A percentile compares a stretch with the other conserved stretches of the same genome.
Evolutionary conservation across 2,888 invertebrate species (phyloP).

Genomic region (Geotrupes spiniger): DNA sequence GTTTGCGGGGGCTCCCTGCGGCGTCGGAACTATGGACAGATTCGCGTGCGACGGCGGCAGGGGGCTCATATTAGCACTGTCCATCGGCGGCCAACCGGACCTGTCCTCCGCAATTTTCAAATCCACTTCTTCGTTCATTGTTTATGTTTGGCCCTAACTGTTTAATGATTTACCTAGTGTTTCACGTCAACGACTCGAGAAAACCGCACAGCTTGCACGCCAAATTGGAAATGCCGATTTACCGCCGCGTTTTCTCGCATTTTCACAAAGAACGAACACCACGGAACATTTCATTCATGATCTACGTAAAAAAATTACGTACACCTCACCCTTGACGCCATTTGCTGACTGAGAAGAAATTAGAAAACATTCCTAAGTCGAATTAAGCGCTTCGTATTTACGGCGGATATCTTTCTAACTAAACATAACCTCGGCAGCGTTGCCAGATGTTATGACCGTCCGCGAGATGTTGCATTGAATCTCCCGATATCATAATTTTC

Average conservation of each 20-base stretch:
- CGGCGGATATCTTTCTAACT: slow-evolving; percentile 25
- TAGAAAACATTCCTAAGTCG: slow-evolving; percentile 31
- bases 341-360: slow-evolving; percentile 51
- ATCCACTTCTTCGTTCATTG: slow-evolving; percentile 49
- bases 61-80: slow-evolving; percentile 38
- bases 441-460: no score
- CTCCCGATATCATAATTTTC: no score
- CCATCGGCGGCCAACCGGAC: slow-evolving; percentile 45
- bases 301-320: slow-evolving; percentile 45
- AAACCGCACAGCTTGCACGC: slow-evolving; percentile 14
- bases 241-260: slow-evolving; percentile 16
- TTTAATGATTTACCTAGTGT: slow-evolving; percentile 23
- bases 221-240: slow-evolving; percentile 12
- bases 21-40: slow-evolving; percentile 58
- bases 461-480: no score
- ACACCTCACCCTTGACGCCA: slow-evolving; percentile 51
- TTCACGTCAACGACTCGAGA: slow-evolving; percentile 13
- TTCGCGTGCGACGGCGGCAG: slow-evolving; percentile 40
- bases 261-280: slow-evolving; percentile 30
- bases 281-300: slow-evolving; percentile 47
- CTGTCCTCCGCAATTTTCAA: slow-evolving; percentile 42
- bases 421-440: slow-evolving; percentile 8
- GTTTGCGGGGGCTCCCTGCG: slow-evolving; percentile 56
- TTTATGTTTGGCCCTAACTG: slow-evolving; percentile 30
- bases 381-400: slow-evolving; percentile 24